Base-by-base conservation (phyloP, 2,888 invertebrate genomes). In the Microctonus hyperodae region DNA sequence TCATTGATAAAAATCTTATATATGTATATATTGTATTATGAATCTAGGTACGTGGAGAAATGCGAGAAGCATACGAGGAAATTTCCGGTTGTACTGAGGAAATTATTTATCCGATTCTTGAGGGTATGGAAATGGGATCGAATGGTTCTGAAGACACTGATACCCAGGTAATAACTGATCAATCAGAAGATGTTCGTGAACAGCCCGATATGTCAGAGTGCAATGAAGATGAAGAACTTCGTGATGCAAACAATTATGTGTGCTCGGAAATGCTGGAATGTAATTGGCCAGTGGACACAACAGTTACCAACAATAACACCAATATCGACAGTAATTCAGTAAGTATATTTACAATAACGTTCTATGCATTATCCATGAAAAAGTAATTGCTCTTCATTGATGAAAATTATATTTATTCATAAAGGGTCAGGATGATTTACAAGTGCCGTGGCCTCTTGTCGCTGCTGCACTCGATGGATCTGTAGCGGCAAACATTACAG, bases 211-310 rank as follows among this genome's bases (percentile, higher is more conserved):
- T 80, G 71, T 83, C 81, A 65, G 81, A 79, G n/a, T 85, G 83
- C 40, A 84, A 84, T 40, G 87, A 87, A 66, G 87, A 87, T 63
- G 87, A 86, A 75, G 86, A 86, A 75, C 91, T 92, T 74, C 89
- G 91, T 67, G 92, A 92, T 85, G 92, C 92, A n/a, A 92, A 92
- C 78, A 92, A 90, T 78, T 92, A 91, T 78, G 91, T 92, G 65
- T 85, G 92, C 73, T 81, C 81, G 0, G 83, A 83, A 72, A 82
- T 83, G 83, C 70, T 82, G 50, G 83, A 83, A 60, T 81, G 82
- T 66, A 81, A 78, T 60, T 83, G 83, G 83, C 76, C 78, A 13
- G 81, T 79, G 10, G 74, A 74, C 13, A 72, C 73, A 4, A 76
- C 79, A 73, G 82, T 72, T n/a, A 73, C 74, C 74, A 73, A 70